Conservation (phyloP, 2,113 vertebrate species). For the Ginglymostoma cirratum region DNA sequence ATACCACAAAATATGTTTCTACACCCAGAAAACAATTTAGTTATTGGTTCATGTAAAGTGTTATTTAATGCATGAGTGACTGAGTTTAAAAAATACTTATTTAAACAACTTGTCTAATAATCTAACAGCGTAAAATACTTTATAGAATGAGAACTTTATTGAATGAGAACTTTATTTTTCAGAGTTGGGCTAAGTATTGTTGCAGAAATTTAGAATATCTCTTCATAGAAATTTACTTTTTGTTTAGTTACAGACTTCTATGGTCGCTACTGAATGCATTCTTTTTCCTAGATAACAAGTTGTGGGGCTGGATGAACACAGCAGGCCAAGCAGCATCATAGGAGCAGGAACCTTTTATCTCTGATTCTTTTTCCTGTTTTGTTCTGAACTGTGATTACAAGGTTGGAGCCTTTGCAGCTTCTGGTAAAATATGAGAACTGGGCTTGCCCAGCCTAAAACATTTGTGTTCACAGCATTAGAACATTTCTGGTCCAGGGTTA, state of each 20-base stretch:
- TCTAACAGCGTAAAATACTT: not conserved
- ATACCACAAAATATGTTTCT: too few relatives aligned
- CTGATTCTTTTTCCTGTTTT: not conserved
- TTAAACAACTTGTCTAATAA: not conserved
- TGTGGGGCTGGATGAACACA: too few relatives aligned
- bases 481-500: not conserved
- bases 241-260: not conserved
- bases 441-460: not conserved
- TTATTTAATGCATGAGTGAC: not conserved
- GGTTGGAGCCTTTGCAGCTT: not conserved
- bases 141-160: not conserved
- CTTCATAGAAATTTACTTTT: not conserved
- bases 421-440: not conserved
- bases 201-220: not conserved
- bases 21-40: too few relatives aligned
- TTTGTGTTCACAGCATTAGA: not conserved
- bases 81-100: not conserved
- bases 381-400: not conserved
- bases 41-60: not conserved
- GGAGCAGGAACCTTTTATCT: too few relatives aligned
- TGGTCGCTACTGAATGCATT: not conserved
- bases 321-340: too few relatives aligned
- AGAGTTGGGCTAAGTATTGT: not conserved
- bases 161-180: not conserved
- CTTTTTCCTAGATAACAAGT: too few relatives aligned